Percentiles rank a stretch among this genome's conserved stretches.
Conservation (phyloP, 2,113 vertebrate genomes). For the Tenrec ecaudatus region DNA sequence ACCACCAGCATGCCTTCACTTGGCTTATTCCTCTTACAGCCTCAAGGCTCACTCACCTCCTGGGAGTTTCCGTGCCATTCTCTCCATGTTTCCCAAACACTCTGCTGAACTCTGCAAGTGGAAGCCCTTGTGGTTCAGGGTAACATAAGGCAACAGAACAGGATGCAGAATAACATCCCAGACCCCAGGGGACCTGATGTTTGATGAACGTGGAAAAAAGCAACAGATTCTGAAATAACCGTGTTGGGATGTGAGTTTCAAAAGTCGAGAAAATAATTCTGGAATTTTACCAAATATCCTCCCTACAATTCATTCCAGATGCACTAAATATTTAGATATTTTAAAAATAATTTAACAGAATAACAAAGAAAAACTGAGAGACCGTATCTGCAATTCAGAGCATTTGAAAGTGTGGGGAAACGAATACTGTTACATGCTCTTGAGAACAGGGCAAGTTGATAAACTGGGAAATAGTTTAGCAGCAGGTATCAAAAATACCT, state of each 20-base stretch:
- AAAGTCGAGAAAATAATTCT: not conserved
- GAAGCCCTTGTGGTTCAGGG: not conserved
- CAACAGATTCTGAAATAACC: not conserved
- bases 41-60: not conserved
- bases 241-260: not conserved
- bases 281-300: not conserved
- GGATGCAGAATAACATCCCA: not conserved
- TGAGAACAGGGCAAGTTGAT: not conserved
- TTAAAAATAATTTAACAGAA: not conserved
- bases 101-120: not conserved
- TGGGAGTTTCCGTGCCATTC: not conserved
- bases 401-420: not conserved
- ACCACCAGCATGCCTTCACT: not conserved
- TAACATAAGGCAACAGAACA: not conserved
- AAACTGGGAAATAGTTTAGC: not conserved
- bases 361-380: not conserved
- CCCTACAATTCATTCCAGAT: not conserved
- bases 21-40: not conserved
- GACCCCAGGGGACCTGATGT: not conserved
- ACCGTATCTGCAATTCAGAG: not conserved
- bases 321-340: not conserved
- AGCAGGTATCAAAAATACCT: not conserved
- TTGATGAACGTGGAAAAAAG: slow-evolving; percentile 8
- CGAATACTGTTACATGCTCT: not conserved
- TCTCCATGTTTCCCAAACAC: not conserved